Base-by-base conservation (phyloP, 2,888 invertebrate genomes). In the Amiota mariae region DNA sequence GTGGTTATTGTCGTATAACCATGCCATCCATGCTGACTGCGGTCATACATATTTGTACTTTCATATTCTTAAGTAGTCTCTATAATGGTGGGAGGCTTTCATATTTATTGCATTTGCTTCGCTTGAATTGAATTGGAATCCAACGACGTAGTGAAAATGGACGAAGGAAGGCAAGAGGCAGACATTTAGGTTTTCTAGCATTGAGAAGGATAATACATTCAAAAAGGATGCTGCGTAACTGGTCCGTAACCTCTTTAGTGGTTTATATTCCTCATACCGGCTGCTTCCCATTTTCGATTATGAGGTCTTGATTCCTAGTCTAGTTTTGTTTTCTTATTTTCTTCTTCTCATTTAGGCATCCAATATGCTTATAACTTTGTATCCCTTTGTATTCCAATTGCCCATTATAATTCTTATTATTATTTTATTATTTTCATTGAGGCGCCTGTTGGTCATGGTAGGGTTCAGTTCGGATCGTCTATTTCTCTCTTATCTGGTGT, bases 41-140 rank as follows among this genome's bases (percentile, higher is more conserved):
- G 24, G 3, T 3, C 24, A 24, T 24, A 24, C 24, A 3, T 24
- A 24, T n/a, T n/a, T n/a, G n/a, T 24, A 24, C 24, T 24, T 24
- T 24, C 24, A 24, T 24, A 3, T 24, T 24, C 24, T 24, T 24
- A 24, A 66, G 66, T 56, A 72, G 66, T 72, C 64, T 24, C n/a
- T 24, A 24, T 24, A 24, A 24, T 24, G 24, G 2, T 24, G 3
- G 24, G 24, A 59, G 59, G 71, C 72, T 67, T 73, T 82, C 78
- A 80, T 85, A 81, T 84, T 84, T 84, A 84, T 86, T 86, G 83
- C 85, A 86, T 84, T 84, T 86, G 84, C 78, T 85, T 77, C 86
- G 86, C 84, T 77, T 76, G 75, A 80, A 75, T 12, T 9, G 24
- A 24, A n/a, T n/a, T n/a, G n/a, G n/a, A 24, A 24, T 24, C 24